Conservation (phyloP, 2,888 invertebrate genomes). For the Calliphora vomitoria region DNA sequence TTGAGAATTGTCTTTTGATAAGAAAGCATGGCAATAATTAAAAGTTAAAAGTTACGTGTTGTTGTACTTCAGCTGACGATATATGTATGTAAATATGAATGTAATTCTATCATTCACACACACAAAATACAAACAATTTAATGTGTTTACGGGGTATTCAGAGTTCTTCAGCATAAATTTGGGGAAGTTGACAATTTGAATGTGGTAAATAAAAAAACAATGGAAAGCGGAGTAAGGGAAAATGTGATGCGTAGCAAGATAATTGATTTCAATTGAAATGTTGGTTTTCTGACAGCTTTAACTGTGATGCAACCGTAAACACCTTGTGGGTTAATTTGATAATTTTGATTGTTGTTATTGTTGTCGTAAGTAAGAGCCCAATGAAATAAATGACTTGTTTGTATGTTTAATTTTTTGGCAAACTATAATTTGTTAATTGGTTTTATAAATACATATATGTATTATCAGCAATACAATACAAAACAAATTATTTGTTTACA, state of each 20-base stretch:
- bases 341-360: not conserved
- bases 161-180: not conserved
- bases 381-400: constrained; percentile 24
- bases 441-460: constrained; percentile 10
- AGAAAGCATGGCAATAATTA: too few species aligned
- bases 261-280: constrained; percentile 19
- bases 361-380: constrained; percentile 2
- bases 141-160: too few species aligned
- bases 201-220: not conserved
- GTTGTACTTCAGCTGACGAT: not conserved
- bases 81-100: constrained; percentile 1
- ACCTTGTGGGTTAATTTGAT: not conserved
- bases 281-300: not conserved
- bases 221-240: not conserved
- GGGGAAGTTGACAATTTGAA: constrained; percentile 6
- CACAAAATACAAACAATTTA: not conserved
- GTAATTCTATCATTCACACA: too few species aligned
- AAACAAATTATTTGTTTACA: not conserved
- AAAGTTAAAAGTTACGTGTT: too few species aligned
- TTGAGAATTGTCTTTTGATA: too few species aligned
- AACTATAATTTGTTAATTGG: constrained; percentile 60
- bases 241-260: constrained; percentile 33
- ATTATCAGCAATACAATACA: constrained; percentile 39
- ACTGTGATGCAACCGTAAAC: constrained; percentile 29
- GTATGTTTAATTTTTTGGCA: constrained; percentile 48